Base-by-base conservation (phyloP, 2,888 invertebrate genomes). In the Microplitis deprimator region DNA sequence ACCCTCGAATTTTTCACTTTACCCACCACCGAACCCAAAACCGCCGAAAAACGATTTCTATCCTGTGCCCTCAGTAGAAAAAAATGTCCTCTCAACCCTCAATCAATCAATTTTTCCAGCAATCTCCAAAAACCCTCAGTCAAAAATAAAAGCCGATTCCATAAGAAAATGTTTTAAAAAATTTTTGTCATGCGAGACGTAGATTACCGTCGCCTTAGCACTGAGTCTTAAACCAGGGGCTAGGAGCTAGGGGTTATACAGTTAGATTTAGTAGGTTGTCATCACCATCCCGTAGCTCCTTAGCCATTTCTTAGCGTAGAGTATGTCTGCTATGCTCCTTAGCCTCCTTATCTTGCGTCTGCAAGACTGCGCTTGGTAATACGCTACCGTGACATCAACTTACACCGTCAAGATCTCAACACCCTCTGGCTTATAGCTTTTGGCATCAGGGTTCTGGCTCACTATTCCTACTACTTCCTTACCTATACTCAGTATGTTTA, bases 351-450 rank as follows among this genome's bases (percentile, higher is more conserved):
- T 89, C 89, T 88, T 83, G 81, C 86, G 84, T 89, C 87, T 89
- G 89, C 89, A 89, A 89, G 89, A 89, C 88, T 89, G 89, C 85
- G 87, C 88, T 85, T 86, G 83, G 87, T 89, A 89, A 88, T 89
- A 87, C 87, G 82, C 83, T 84, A 81, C 82, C 78, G 79, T 81
- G 78, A 80, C 77, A 79, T 73, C 72, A 75, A 79, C 80, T 79
- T 80, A 82, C 81, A 75, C 76, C 29, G 50, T 7, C 62, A 62
- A 65, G 65, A 65, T 29, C 29, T 65, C 29, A 38, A 29, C 29
- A 29, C 29, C 29, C 10, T 68, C 6, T 20, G 68, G 62, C 70
- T 59, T 68, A 73, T 70, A 77, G 69, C 64, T 72, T 67, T 71
- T 82, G 84, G 82, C 84, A 85, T 84, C 85, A 29, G 29, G 29